Percentiles rank a stretch among this genome's conserved stretches.
Evolutionary conservation across 2,113 vertebrate genomes (phyloP).

Genomic region (Chionodraco myersi): DNA sequence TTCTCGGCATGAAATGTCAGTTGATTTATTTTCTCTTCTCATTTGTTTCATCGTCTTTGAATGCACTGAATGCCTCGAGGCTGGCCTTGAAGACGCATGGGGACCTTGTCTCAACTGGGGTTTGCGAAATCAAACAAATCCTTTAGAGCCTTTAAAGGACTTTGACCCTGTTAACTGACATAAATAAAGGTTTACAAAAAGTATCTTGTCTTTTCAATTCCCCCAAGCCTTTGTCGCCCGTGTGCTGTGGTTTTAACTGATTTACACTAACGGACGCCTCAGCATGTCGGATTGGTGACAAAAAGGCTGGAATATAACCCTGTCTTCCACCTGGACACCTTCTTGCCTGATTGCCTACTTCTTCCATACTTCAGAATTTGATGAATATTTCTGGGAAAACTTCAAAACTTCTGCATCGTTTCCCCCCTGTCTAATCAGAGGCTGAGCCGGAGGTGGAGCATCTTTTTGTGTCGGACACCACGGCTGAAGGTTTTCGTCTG

Average conservation of each 20-base stretch:
- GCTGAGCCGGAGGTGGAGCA: conserved; percentile 96
- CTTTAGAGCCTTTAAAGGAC: not conserved
- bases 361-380: conserved; percentile 29
- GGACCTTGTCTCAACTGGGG: conserved; percentile 23
- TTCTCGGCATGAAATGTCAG: conserved; percentile 73
- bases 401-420: conserved; percentile 24
- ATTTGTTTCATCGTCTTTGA: conserved; percentile 52
- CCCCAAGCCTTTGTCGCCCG: not conserved
- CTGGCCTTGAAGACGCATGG: conserved; percentile 59
- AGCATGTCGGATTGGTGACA: conserved; percentile 51
- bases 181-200: conserved; percentile 43
- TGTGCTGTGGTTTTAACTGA: conserved; percentile 7
- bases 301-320: conserved; percentile 21
- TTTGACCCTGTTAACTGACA: conserved; percentile 35
- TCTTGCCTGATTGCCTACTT: conserved; percentile 27
- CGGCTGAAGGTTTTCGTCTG: conserved; percentile 90
- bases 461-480: conserved; percentile 92
- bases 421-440: conserved; percentile 86
- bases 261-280: conserved; percentile 55
- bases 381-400: conserved; percentile 19
- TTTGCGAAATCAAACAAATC: conserved; percentile 12
- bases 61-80: conserved; percentile 57
- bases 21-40: conserved; percentile 51
- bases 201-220: conserved; percentile 38
- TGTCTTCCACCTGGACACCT: conserved; percentile 30